Base-by-base conservation (phyloP, 2,797 vertebrate species). In the Botia almorhae region DNA sequence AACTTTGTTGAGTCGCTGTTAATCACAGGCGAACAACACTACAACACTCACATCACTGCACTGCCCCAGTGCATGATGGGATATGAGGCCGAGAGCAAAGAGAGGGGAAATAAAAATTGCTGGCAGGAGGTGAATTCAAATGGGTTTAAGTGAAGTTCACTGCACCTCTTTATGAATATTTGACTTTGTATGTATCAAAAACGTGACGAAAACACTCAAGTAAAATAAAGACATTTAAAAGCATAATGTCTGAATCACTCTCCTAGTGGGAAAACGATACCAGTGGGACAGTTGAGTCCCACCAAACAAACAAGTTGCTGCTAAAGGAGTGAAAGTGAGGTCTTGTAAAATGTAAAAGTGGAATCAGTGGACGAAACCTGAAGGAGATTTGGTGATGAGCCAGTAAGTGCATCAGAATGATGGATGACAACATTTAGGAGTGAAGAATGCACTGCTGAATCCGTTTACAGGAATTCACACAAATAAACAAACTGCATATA, bases 1-100 rank as follows among this genome's bases (percentile, higher is more conserved):
- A 91, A 87, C 91, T 91, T 88, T 87, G 89, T 90, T 89, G 75
- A 55, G 80, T 21, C 2, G 0, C 69, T 91, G 88, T 89, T 87
- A 87, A 83, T 82, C 89, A 84, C 80, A 81, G 65, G 76, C 46
- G 51, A 68, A 53, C 80, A 60, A 61, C 56, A 65, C 0, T 63
- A 64, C 67, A 83, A 88, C 78, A 81, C 76, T 69, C 84, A 88
- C 70, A 73, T 33, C 79, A 69, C 17, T 74, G 76, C 69, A 64
- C 16, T 51, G 12, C 19, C 68, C 55, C 64, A 82, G 84, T 84
- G 87, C 86, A 87, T 89, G 85, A 56, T 84, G 84, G 89, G 83
- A 85, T 83, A 85, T 39, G 65, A 12, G n/a, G 13, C 43, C 70
- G 43, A 21, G 48, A 75, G 85, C 85, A 83, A 7, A 48, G 64